Percentiles rank a stretch among this genome's conserved stretches.
Conservation (phyloP, 2,797 vertebrate species). For the Taeniopygia guttata region DNA sequence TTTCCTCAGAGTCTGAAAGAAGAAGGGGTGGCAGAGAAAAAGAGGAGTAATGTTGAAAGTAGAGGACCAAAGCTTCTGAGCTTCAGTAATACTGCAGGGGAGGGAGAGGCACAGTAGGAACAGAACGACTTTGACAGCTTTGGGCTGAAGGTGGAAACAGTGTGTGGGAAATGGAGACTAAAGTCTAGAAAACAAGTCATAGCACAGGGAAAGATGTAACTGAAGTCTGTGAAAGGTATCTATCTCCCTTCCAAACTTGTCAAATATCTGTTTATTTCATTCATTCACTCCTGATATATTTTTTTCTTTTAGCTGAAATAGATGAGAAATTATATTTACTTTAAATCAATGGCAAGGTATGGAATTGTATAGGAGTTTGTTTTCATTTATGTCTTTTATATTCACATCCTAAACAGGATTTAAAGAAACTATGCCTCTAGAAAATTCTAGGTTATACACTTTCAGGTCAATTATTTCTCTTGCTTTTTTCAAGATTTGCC, state of each 20-base stretch:
- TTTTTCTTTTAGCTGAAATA: background rate
- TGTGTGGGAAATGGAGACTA: background rate
- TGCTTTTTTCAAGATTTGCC: background rate
- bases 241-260: background rate
- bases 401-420: background rate
- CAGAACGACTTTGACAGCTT: background rate
- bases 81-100: background rate
- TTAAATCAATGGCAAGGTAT: background rate
- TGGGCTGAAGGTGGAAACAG: background rate
- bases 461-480: background rate
- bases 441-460: background rate
- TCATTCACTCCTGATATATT: background rate
- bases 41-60: background rate
- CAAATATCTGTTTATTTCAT: background rate
- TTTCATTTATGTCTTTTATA: background rate
- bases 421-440: background rate
- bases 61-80: background rate
- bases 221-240: background rate
- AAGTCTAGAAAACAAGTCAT: background rate
- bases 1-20: background rate
- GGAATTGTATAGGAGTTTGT: background rate
- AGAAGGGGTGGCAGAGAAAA: background rate
- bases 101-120: background rate
- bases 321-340: background rate
- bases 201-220: background rate